phyloP scores from a whole-genome alignment of 2,888 invertebrate genomes.

The Ashinkailepas kermadecensis region DNA sequence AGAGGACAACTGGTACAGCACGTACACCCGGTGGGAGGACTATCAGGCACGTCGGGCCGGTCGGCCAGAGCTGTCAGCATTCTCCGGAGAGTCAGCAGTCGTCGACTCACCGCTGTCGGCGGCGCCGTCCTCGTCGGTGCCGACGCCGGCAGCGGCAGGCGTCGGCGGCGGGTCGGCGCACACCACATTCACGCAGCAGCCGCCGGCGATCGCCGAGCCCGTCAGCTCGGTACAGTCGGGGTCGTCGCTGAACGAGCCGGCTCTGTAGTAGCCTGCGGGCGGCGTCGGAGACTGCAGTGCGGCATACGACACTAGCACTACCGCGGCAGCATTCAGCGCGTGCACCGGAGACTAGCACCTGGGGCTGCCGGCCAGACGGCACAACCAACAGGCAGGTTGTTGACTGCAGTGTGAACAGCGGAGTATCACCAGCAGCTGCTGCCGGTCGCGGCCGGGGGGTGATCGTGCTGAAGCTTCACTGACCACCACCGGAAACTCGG shows the following conservation, averaged over 20 bases:
- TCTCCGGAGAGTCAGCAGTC: too few species aligned
- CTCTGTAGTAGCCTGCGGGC: constrained; percentile 9
- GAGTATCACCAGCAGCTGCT: too few species aligned
- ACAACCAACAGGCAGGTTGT: too few species aligned
- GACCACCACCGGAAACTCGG: too few species aligned
- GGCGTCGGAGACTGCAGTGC: neutral
- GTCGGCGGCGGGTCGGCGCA: constrained; percentile 28
- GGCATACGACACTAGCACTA: neutral
- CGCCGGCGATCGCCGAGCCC: constrained; percentile 23
- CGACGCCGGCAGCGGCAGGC: neutral
- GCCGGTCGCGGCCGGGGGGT: too few species aligned
- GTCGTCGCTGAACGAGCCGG: constrained; percentile 22
- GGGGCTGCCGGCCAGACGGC: too few species aligned
- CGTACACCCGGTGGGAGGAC: too few species aligned
- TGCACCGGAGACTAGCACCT: neutral
- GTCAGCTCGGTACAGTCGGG: constrained; percentile 15
- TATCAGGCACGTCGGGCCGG: too few species aligned
- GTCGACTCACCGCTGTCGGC: neutral
- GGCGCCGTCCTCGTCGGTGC: neutral
- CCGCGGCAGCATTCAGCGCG: neutral
- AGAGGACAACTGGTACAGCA: too few species aligned
- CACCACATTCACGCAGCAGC: constrained; percentile 36
- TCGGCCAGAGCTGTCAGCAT: too few species aligned
- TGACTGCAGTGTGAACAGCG: neutral
- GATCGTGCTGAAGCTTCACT: too few species aligned